phyloP scores from a whole-genome alignment of 1,140 invertebrate genomes.

The Steinernema khuongi region DNA sequence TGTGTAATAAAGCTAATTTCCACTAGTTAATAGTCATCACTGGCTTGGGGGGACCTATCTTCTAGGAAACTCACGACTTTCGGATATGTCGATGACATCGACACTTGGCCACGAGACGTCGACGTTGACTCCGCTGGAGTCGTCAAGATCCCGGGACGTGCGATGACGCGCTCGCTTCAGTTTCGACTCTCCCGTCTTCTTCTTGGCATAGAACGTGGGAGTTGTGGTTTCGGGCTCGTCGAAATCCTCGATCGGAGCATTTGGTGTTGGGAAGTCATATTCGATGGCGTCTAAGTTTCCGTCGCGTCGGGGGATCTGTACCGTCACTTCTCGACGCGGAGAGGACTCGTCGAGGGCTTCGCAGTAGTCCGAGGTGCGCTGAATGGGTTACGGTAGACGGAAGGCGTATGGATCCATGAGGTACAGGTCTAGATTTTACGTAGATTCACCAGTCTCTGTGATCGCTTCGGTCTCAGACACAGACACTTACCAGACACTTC shows the following conservation, averaged over 20 bases:
- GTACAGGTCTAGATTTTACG: background rate
- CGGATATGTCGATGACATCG: background rate
- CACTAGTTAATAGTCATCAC: background rate
- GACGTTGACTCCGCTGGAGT: background rate
- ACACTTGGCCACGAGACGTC: background rate
- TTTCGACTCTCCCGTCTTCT: background rate
- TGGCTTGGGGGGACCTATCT: background rate
- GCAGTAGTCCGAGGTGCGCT: background rate
- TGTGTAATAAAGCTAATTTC: no score
- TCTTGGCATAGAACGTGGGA: background rate
- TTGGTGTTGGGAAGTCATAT: background rate
- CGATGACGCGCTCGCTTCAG: background rate
- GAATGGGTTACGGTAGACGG: constrained; percentile 7
- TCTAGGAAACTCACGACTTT: background rate
- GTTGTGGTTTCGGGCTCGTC: background rate
- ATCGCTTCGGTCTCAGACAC: constrained; percentile 20
- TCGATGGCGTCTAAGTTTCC: background rate
- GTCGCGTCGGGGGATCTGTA: background rate
- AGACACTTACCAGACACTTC: constrained; percentile 6
- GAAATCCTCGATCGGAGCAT: background rate
- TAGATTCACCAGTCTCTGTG: background rate
- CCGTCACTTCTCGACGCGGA: background rate
- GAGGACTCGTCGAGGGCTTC: constrained; percentile 1
- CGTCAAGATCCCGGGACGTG: background rate
- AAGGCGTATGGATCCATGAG: background rate